Evolutionary conservation across 2,888 invertebrate species (phyloP).

Genomic region (Lottia gigantea): DNA sequence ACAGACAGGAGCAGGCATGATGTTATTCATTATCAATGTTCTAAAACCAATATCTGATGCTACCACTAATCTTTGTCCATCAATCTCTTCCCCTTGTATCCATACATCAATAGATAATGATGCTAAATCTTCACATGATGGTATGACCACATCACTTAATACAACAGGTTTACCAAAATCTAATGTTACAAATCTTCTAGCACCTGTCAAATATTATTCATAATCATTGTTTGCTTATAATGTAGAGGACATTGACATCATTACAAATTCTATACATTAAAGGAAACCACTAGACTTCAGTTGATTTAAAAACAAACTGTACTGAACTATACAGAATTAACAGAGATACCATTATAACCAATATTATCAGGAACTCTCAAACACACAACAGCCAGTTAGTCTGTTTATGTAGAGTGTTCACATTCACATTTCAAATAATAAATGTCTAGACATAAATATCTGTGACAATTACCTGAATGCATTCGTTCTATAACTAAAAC

Average conservation of each 20-base stretch:
- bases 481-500: constrained; percentile 87
- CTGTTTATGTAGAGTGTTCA: neutral
- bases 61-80: constrained; percentile 85
- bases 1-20: constrained; percentile 90
- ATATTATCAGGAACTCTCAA: no score
- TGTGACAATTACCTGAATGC: constrained; percentile 83
- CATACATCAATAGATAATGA: constrained; percentile 91
- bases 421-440: no score
- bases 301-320: no score
- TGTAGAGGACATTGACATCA: no score
- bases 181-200: constrained; percentile 88
- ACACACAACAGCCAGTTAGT: neutral
- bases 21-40: constrained; percentile 86
- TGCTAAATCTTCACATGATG: constrained; percentile 72
- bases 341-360: no score
- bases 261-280: no score
- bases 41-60: constrained; percentile 88
- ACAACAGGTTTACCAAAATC: constrained; percentile 90
- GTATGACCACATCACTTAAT: constrained; percentile 81
- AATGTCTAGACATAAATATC: no score
- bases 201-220: constrained; percentile 70
- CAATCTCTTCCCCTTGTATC: constrained; percentile 86
- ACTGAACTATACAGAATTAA: no score
- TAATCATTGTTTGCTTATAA: no score
- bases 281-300: no score